A percentile compares a stretch with the other conserved stretches of the same genome.
Conservation (phyloP, 2,888 invertebrate species). For the Leptopilina drosophilae region DNA sequence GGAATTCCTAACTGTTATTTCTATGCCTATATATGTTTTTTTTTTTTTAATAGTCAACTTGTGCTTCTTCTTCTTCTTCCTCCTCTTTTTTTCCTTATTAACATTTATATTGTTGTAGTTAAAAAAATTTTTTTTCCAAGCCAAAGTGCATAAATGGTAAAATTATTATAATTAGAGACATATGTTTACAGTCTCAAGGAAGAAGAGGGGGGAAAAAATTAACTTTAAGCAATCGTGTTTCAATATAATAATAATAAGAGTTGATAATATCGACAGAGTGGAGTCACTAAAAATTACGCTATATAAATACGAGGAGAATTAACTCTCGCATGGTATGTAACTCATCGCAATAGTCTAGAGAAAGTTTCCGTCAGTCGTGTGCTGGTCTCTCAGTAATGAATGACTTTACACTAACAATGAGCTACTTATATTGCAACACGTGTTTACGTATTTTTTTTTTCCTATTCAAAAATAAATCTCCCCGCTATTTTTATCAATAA, state of each 20-base stretch:
- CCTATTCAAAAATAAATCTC: conserved; percentile 2
- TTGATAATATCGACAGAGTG: not conserved
- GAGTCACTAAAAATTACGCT: conserved; percentile 9
- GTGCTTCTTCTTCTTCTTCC: too few relatives aligned
- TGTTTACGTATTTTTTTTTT: not conserved
- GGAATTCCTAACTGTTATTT: conserved; percentile 65
- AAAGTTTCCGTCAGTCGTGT: conserved; percentile 27
- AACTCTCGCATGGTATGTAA: conserved; percentile 31
- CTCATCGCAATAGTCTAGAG: conserved; percentile 31
- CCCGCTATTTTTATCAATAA: not conserved
- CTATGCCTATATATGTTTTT: conserved; percentile 43
- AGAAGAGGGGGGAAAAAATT: too few relatives aligned
- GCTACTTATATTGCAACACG: conserved; percentile 25
- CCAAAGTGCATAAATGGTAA: too few relatives aligned
- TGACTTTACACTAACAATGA: conserved; percentile 24
- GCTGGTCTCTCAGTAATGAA: conserved; percentile 29
- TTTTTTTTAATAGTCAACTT: conserved; percentile 59
- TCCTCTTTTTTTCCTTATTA: too few relatives aligned
- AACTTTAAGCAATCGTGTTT: not conserved
- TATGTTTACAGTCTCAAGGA: too few relatives aligned
- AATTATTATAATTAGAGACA: too few relatives aligned
- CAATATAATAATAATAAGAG: conserved; percentile 2
- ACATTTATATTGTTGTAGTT: too few relatives aligned
- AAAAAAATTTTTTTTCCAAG: too few relatives aligned
- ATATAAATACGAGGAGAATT: not conserved